phyloP scores from a whole-genome alignment of 2,113 vertebrate species.

The Gymnogyps californianus region DNA sequence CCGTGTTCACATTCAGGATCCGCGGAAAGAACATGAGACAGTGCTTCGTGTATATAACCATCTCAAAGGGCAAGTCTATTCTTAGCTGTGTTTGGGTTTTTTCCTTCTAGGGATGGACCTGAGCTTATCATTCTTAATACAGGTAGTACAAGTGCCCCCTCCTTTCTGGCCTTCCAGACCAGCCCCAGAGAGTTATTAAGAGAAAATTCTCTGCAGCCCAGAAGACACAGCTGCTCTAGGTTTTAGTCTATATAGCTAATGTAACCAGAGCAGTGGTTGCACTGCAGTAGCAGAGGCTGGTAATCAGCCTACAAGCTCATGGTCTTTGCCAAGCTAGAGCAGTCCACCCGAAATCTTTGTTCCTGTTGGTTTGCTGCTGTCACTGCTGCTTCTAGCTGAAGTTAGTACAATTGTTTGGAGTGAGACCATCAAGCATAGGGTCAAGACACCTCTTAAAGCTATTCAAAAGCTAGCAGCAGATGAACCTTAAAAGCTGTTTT shows the following conservation, averaged over 20 bases:
- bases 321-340: background rate
- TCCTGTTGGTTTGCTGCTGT: background rate
- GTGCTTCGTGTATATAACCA: constrained; percentile 86
- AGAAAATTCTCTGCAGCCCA: background rate
- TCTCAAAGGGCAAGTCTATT: constrained; percentile 79
- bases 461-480: no score
- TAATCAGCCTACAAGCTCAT: background rate
- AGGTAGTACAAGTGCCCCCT: background rate
- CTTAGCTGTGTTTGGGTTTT: accelerated
- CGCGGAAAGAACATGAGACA: constrained; percentile 87
- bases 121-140: accelerated
- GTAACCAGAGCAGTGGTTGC: background rate
- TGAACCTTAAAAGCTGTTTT: background rate
- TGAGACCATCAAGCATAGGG: background rate
- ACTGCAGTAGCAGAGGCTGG: background rate
- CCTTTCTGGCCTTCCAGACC: background rate
- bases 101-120: accelerated
- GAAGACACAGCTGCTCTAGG: background rate
- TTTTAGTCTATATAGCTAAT: accelerated
- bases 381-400: background rate
- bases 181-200: no score
- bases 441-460: background rate
- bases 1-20: constrained; percentile 89
- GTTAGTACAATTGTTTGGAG: background rate
- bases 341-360: background rate